Evolutionary conservation across 1,140 invertebrate species (phyloP), one percentile per base, ranked within the genome.

Genomic region (Saccostrea echinata): DNA sequence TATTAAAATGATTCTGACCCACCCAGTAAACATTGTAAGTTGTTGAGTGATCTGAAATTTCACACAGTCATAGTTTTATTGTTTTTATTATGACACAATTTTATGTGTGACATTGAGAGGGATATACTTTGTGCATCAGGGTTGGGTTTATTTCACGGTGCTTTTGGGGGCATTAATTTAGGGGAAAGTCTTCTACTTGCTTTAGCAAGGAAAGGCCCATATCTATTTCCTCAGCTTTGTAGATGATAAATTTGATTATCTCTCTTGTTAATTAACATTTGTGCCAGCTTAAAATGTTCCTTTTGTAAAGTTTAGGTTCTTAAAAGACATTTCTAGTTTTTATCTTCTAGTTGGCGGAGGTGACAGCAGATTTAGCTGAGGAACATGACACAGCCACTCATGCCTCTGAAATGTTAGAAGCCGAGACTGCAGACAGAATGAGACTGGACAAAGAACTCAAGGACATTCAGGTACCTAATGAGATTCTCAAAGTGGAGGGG

Each of bases 361-460:
- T 98, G 94, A 97, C 97, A 57, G 97, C 97, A 53, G 98, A 99
- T 94, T 96, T 98, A 86, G 97, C 97, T 3, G 98, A 99, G 93
- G 98, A 99, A 94, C 97, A 98, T 91, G 97, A 97, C 12, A 97
- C 98, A 0, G 97, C 98, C 8, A 97, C 97, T 12, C 96, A 98
- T 87, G 97, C 98, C 0, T 97, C 97, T 0, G 98, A 99, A 92
- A 96, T 98, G 27, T 96, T 99, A 52, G 98, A 98, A 93, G 97
- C 97, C 1, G 98, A 99, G 91, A 95, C 95, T 61, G 92, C 94
- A 4, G 95, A 96, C 84, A 94, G 95, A 85, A 94, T 96, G 93
- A 93, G 94, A 53, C 95, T 98, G 0, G 98, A 98, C 93, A 97
- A 97, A 91, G 98, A 98, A 93, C 96, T 98, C 12, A 96, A 97